Evolutionary conservation across 2,113 vertebrate genomes (phyloP), one percentile per base, ranked within the genome.

Genomic region (Etia nguti): DNA sequence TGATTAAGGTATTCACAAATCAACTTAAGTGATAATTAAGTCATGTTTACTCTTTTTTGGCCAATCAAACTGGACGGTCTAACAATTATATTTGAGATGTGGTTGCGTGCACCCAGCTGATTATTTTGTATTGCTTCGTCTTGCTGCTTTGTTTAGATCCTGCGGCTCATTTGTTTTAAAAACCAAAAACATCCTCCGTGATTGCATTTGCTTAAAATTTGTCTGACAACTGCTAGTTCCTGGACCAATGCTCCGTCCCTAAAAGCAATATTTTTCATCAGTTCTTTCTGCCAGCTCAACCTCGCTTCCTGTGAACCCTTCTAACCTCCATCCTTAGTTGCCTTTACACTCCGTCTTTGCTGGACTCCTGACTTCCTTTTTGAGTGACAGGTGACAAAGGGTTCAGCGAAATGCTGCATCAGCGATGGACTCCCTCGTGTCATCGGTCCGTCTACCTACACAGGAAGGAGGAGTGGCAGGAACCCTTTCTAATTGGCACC

Each of bases 381-480:
- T 92, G 91, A 95, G 80, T 85, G 88, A 85, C 85, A 50, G 60
- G 59, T 85, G 88, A 87, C 83, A 59, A 29, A 1, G 50, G 65
- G 75, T 41, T 59, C 36, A 55, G 57, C 4, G 43, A 70, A 84
- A 68, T 26, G 6, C 46, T 8, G 55, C 34, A 16, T 65, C 38
- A 80, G 43, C 2, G 3, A 43, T 50, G 65, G 79, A 68, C 68
- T 81, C 75, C 2, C n/a, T 38, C 3, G 18, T 86, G 83, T 88
- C 82, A 83, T 82, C 24, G 6, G 34, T 12, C 80, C 16, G 5
- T 48, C 79, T 43, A 70, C 83, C 80, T 60, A 8, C 29, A 43
- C 16, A 55, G 73, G 80, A 82, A 20, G 34, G 22, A 59, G 65
- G 73, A 81, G 82, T 22, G 73, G 80, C 88, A 34, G 24, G 56